Evolutionary conservation across 2,113 vertebrate species (phyloP).

Genomic region (Pseudopipra pipra): DNA sequence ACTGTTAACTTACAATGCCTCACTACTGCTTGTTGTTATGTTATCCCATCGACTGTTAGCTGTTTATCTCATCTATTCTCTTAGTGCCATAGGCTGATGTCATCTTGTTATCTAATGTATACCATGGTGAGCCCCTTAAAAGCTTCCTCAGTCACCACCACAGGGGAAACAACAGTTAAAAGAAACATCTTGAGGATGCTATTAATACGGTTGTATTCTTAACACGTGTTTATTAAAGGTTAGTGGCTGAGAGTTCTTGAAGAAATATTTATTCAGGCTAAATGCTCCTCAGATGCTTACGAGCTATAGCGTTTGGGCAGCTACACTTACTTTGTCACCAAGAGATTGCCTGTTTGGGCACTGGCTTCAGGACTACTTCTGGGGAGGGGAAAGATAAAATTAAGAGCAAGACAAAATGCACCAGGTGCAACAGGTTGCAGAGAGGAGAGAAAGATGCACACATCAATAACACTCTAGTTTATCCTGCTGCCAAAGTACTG

Average conservation of each 20-base stretch:
- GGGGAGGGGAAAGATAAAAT: not conserved
- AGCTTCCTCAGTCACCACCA: not conserved
- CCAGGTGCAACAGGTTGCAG: fast-evolving
- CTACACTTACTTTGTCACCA: not conserved
- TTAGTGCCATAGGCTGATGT: not conserved
- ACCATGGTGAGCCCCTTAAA: not conserved
- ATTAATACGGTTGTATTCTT: not conserved
- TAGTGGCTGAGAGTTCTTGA: not conserved
- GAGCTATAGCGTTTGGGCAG: not conserved
- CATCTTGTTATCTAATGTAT: not conserved
- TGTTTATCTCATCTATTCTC: not conserved
- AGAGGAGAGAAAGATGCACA: not conserved
- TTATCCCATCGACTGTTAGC: not conserved
- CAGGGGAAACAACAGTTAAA: not conserved
- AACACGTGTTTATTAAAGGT: not conserved
- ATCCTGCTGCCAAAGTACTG: not conserved
- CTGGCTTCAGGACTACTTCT: not conserved
- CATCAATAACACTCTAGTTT: not conserved
- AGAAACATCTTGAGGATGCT: not conserved
- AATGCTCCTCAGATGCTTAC: not conserved
- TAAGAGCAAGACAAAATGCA: not conserved
- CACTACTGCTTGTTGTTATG: not conserved
- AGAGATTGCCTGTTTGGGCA: not conserved
- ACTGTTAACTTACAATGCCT: not conserved
- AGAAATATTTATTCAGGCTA: not conserved